A percentile compares a stretch with the other conserved stretches of the same genome.
phyloP scores from a whole-genome alignment of 1,140 invertebrate genomes.

The Andricus grossulariae region DNA sequence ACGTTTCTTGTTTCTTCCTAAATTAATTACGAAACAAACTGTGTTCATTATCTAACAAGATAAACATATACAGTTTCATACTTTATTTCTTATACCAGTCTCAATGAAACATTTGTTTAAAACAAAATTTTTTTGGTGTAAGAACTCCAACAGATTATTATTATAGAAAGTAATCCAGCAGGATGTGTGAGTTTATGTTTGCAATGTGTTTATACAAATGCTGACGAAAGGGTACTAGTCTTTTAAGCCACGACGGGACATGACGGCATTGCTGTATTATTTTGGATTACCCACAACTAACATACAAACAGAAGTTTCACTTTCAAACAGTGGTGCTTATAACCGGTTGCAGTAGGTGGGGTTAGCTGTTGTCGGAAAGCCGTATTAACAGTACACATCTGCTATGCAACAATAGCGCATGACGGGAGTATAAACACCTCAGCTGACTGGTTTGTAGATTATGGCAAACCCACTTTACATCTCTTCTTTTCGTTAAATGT shows the following conservation, averaged over 20 bases:
- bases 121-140: no score
- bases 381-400: constrained; percentile 72
- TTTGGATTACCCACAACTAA: constrained; percentile 70
- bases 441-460: constrained; percentile 53
- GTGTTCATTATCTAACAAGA: no score
- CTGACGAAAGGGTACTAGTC: constrained; percentile 50
- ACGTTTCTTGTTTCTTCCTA: no score
- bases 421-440: constrained; percentile 57
- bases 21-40: no score
- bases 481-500: neutral
- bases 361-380: constrained; percentile 67
- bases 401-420: neutral
- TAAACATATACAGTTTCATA: no score
- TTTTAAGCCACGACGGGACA: constrained; percentile 46
- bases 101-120: no score
- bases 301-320: constrained; percentile 74
- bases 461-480: constrained; percentile 48
- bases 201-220: neutral
- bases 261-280: constrained; percentile 65
- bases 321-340: constrained; percentile 66
- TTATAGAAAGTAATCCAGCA: neutral
- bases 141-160: no score
- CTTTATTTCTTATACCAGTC: no score
- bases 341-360: constrained; percentile 56
- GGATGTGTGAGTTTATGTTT: neutral